phyloP scores from a whole-genome alignment of 1,140 invertebrate species.

The Tetramorium parvispinum region DNA sequence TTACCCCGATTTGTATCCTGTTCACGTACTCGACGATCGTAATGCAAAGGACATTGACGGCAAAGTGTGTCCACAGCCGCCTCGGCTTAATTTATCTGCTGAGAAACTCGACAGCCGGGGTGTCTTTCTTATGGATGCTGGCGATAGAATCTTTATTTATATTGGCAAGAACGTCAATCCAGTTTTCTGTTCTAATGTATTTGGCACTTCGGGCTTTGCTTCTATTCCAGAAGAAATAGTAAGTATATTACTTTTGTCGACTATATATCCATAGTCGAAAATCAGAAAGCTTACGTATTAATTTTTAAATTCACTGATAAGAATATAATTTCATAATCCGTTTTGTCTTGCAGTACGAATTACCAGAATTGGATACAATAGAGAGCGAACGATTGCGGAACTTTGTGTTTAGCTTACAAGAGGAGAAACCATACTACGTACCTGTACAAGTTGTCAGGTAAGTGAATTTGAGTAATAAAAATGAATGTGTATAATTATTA shows the following conservation, averaged over 20 bases:
- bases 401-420: constrained; percentile 94
- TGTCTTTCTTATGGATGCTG: constrained; percentile 96
- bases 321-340: not conserved
- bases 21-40: constrained; percentile 92
- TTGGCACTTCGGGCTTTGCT: constrained; percentile 88
- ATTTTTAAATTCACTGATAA: constrained; percentile 8
- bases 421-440: constrained; percentile 92
- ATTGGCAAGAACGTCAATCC: constrained; percentile 93
- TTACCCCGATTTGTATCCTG: constrained; percentile 97
- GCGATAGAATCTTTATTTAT: constrained; percentile 94
- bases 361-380: constrained; percentile 92
- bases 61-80: constrained; percentile 87
- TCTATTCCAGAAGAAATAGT: constrained; percentile 90
- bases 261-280: not conserved
- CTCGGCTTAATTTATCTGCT: constrained; percentile 89
- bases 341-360: constrained; percentile 87
- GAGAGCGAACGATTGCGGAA: constrained; percentile 91
- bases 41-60: constrained; percentile 86
- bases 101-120: constrained; percentile 94
- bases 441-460: constrained; percentile 94
- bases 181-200: constrained; percentile 91
- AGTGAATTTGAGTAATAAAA: constrained; percentile 61
- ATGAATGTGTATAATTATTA: not conserved
- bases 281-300: constrained; percentile 2
- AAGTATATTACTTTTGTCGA: constrained; percentile 73